These are phyloP conservation scores for Trissolcus japonicus DNA, from an alignment of 2,888 invertebrate species.

Conservation along the genomic window DNA sequence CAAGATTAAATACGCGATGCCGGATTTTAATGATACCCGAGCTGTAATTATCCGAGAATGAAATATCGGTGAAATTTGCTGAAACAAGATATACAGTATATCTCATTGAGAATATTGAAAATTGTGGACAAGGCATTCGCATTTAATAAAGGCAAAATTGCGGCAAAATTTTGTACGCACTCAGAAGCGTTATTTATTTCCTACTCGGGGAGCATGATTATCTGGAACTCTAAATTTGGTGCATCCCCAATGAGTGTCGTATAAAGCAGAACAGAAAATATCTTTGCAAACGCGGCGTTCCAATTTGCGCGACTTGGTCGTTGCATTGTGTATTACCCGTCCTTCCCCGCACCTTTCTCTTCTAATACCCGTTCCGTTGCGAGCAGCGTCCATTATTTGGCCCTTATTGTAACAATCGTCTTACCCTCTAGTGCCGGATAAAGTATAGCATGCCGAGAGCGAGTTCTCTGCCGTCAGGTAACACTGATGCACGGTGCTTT, in stretches of 20 bases:
- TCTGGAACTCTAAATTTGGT: constrained; percentile 51
- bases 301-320: constrained; percentile 54
- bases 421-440: constrained; percentile 54
- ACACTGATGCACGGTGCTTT: constrained; percentile 49
- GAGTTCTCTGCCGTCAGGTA: constrained; percentile 52
- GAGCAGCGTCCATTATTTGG: constrained; percentile 50
- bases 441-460: constrained; percentile 45
- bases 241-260: constrained; percentile 55
- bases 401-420: constrained; percentile 54
- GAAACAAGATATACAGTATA: neutral
- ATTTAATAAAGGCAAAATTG: constrained; percentile 13
- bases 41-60: neutral
- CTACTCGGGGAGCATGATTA: constrained; percentile 27
- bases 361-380: constrained; percentile 50
- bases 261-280: constrained; percentile 53
- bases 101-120: neutral
- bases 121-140: neutral
- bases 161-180: constrained; percentile 18
- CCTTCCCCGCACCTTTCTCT: constrained; percentile 15
- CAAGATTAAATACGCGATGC: constrained; percentile 15
- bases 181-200: constrained; percentile 5
- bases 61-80: neutral
- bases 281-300: constrained; percentile 40
- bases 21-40: neutral
- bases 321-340: constrained; percentile 19